These are phyloP conservation scores for Plestiodon gilberti DNA, from an alignment of 2,113 vertebrate genomes.

Conservation along the genomic window DNA sequence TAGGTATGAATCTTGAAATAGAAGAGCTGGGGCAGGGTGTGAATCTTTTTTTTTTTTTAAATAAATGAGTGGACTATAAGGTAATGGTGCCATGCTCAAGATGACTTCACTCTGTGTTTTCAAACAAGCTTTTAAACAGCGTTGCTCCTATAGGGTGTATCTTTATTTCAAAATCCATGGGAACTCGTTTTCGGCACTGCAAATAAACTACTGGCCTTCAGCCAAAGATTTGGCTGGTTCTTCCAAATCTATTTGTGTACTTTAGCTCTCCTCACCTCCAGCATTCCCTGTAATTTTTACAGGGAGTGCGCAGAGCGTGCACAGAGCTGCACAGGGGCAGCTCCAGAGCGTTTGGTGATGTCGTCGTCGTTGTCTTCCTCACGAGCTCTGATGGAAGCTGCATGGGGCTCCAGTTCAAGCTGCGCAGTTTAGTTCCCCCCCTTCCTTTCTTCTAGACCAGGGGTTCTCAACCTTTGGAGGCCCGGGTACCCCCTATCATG, in stretches of 20 bases:
- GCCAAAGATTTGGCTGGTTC: neutral
- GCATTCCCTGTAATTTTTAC: too few relatives aligned
- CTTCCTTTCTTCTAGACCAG: neutral
- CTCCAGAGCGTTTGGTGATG: too few relatives aligned
- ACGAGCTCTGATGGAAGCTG: too few relatives aligned
- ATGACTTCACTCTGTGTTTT: neutral
- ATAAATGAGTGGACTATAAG: conserved; percentile 5
- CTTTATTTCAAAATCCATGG: neutral
- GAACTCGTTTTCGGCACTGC: neutral
- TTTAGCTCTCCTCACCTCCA: neutral
- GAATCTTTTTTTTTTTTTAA: conserved; percentile 1
- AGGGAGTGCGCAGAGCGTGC: too few relatives aligned
- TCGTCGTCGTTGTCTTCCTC: too few relatives aligned
- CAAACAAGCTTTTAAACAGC: neutral
- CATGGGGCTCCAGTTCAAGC: too few relatives aligned
- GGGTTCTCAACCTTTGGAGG: too few relatives aligned
- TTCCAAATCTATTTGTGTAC: neutral
- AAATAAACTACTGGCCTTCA: conserved; percentile 6
- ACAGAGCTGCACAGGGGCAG: too few relatives aligned
- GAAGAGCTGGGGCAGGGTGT: conserved; percentile 5
- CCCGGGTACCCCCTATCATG: too few relatives aligned
- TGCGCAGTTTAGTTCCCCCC: neutral
- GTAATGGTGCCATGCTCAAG: neutral
- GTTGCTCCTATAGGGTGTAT: neutral
- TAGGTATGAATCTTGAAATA: conserved; percentile 39